Conservation (phyloP, 1,140 invertebrate species). For the Ylistrum balloti region DNA sequence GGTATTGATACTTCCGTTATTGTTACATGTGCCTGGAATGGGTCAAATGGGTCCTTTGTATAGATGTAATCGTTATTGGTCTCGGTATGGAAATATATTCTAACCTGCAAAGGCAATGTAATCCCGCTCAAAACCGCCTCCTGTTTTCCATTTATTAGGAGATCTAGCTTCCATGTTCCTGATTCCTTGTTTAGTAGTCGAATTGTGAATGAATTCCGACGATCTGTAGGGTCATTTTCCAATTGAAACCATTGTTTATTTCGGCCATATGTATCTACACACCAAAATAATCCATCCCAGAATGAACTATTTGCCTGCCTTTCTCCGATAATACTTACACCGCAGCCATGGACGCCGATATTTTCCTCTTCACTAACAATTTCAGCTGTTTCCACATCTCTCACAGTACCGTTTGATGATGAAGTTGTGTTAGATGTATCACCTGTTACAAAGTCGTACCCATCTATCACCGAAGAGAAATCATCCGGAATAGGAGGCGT, state of each 20-base stretch:
- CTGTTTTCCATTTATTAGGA: slow-evolving; percentile 52
- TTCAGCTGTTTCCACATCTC: not conserved
- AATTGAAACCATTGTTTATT: slow-evolving; percentile 45
- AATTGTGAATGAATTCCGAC: slow-evolving; percentile 42
- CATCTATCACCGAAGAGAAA: not conserved
- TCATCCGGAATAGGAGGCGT: not conserved
- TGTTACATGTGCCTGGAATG: slow-evolving; percentile 46
- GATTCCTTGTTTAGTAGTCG: slow-evolving; percentile 41
- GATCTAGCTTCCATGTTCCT: slow-evolving; percentile 42
- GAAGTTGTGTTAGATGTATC: not conserved
- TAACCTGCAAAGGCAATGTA: not conserved
- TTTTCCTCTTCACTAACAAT: not conserved
- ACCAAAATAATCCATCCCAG: slow-evolving; percentile 58
- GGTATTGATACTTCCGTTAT: slow-evolving; percentile 48
- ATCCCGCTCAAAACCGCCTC: slow-evolving; percentile 50
- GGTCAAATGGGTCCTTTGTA: not conserved
- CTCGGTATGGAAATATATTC: not conserved
- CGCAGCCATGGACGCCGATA: not conserved
- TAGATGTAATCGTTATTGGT: not conserved
- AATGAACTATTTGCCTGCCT: not conserved
- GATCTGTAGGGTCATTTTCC: slow-evolving; percentile 53
- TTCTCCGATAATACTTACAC: slow-evolving; percentile 13
- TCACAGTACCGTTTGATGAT: not conserved
- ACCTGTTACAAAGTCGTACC: not conserved
- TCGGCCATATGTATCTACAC: slow-evolving; percentile 46